Evolutionary conservation across 2,888 invertebrate species (phyloP).

Genomic region (Thereva nobilitata): DNA sequence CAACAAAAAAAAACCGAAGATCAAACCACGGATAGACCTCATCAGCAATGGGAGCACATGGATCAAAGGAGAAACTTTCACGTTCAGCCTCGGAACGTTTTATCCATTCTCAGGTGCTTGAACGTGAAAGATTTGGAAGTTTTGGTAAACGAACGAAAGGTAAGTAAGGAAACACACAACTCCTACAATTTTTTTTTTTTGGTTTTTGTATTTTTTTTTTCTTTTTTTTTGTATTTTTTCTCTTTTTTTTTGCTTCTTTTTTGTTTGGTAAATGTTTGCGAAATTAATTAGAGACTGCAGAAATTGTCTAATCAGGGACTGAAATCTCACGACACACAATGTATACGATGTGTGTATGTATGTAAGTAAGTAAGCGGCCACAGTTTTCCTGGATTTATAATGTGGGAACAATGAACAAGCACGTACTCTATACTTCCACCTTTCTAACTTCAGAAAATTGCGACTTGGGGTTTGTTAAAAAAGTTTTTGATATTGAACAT

Average conservation of each 20-base stretch:
- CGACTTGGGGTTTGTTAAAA: too few relatives aligned
- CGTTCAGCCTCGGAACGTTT: conserved; percentile 67
- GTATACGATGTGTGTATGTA: too few relatives aligned
- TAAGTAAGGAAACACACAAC: conserved; percentile 41
- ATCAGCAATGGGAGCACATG: conserved; percentile 70
- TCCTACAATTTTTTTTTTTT: neutral
- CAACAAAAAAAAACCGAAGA: too few relatives aligned
- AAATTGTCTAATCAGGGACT: too few relatives aligned
- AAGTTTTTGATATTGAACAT: too few relatives aligned
- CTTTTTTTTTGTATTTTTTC: neutral
- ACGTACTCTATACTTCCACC: too few relatives aligned
- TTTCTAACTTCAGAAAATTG: too few relatives aligned
- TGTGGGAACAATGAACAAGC: too few relatives aligned
- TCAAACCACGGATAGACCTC: too few relatives aligned
- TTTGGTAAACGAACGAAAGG: conserved; percentile 67
- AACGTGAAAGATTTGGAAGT: conserved; percentile 70
- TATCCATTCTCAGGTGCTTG: conserved; percentile 62
- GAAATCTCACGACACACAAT: too few relatives aligned
- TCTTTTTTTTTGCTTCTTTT: neutral
- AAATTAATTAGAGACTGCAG: neutral
- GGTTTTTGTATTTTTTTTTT: neutral
- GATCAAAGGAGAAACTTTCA: conserved; percentile 74
- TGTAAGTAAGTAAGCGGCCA: too few relatives aligned
- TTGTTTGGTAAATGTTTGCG: neutral
- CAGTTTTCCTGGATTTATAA: too few relatives aligned